Base-by-base conservation (phyloP, 2,113 vertebrate genomes). In the Sterrhoptilus dennistouni region DNA sequence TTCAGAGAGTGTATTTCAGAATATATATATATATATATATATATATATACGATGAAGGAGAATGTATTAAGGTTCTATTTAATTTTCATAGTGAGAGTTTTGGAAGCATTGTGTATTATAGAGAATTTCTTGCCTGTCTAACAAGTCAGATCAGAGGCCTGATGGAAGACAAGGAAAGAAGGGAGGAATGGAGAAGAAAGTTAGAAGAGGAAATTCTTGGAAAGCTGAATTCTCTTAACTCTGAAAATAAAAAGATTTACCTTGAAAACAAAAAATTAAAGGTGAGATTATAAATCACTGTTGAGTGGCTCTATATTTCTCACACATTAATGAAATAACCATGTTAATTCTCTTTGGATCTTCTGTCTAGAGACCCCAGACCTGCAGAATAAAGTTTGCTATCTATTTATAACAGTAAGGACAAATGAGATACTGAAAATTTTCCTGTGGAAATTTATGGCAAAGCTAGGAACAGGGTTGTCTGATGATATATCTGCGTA, bases 241-340 rank as follows among this genome's bases (percentile, higher is more conserved):
- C 71, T 94, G 98, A 99, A 97, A 98, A 97, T 29, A 90, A 97
- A 93, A 98, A 97, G 20, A 87, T 98, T 71, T 71, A 66, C 89
- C 72, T 97, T 85, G 98, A 98, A 96, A 99, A 99, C 95, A 87
- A 96, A 93, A 95, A 97, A 59, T 96, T 99, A 91, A 98, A 98
- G 98, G 99, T 99, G 97, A 72, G 66, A 27, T 74, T 27, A 59
- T 86, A 12, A 66, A 61, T 69, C 10, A 45, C 23, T 84, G 54
- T 92, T 86, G n/a, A 85, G 49, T 61, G 14, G 14, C 31, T 71
- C 36, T 72, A 23, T 8, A 47, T 92, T 93, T 92, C 33, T 68
- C 52, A 70, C 59, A 53, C 11, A 11, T 63, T 63, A 54, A 60
- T 53, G 25, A 81, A 86, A 7, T 57, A 92, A 77, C 6, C 23